Evolutionary conservation across 2,113 vertebrate genomes (phyloP), one percentile per base, ranked within the genome.

Genomic region (Nothobranchius furzeri): DNA sequence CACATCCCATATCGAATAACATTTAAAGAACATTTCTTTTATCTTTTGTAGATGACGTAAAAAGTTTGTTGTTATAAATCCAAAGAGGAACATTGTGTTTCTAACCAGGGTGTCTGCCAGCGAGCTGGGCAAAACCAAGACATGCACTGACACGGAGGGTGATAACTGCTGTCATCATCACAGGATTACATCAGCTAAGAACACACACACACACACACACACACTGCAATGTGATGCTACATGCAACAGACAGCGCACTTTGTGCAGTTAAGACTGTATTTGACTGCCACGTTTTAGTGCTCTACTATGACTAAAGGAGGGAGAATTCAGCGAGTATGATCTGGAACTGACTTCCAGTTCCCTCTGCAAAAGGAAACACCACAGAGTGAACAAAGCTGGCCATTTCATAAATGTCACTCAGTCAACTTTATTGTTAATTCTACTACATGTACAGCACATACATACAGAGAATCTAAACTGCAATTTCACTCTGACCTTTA

Each of bases 121-220:
- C n/a, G 17, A 79, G 61, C 63, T 25, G 63, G 53, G 66, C 66
- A 76, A 72, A 78, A 50, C 73, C 56, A 70, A 62, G 79, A 85
- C 91, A 60, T 82, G 89, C 80, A 75, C 87, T 42, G 86, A 90
- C 91, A 91, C 17, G 67, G 85, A 60, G 64, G 48, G 46, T 70
- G 74, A 85, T 73, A 79, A 78, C 72, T 64, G 64, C 70, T 73
- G 56, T 65, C 63, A 64, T 81, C 81, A 25, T 48, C 42, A 53
- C 66, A 56, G 63, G 64, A 79, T 84, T 70, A 78, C 35, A 5
- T 74, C 72, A 77, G 48, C 71, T 54, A 25, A 7, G n/a, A n/a
- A n/a, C n/a, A n/a, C n/a, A n/a, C n/a, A n/a, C n/a, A n/a, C n/a
- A 48, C 48, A 57, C 60, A 65, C 56, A 77, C 68, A 68, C 64